phyloP scores from a whole-genome alignment of 2,888 invertebrate species.

The Nemotelus pantherinus region DNA sequence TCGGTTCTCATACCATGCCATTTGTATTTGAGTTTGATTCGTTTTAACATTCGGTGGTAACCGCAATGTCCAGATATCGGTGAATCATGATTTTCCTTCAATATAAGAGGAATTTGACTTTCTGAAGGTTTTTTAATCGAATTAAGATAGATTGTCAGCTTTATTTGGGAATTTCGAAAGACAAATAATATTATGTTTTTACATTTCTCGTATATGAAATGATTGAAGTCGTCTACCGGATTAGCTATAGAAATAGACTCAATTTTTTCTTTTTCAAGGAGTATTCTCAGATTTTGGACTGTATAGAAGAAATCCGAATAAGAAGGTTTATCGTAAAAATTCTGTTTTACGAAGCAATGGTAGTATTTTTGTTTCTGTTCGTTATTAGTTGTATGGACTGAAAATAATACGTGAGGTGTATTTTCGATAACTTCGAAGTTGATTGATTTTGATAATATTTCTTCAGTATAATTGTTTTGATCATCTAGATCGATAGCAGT shows the following conservation, averaged over 20 bases:
- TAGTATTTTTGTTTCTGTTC: not conserved
- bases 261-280: not conserved
- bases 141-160: no score
- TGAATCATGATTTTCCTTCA: not conserved
- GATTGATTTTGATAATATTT: no score
- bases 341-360: not conserved
- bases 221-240: not conserved
- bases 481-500: not conserved
- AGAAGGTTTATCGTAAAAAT: not conserved
- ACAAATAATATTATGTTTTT: not conserved
- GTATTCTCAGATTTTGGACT: not conserved
- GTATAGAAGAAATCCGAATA: not conserved
- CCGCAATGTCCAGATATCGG: no score
- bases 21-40: not conserved
- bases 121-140: no score
- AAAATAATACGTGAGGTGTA: not conserved
- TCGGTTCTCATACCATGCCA: slow-evolving; percentile 9
- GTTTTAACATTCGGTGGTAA: not conserved
- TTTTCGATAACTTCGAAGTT: not conserved
- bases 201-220: not conserved
- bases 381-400: no score
- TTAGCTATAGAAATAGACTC: not conserved
- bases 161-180: not conserved
- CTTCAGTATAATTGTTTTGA: not conserved
- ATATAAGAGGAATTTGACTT: not conserved